Conservation (phyloP, 2,888 invertebrate genomes). For the Drosophila gaucha region DNA sequence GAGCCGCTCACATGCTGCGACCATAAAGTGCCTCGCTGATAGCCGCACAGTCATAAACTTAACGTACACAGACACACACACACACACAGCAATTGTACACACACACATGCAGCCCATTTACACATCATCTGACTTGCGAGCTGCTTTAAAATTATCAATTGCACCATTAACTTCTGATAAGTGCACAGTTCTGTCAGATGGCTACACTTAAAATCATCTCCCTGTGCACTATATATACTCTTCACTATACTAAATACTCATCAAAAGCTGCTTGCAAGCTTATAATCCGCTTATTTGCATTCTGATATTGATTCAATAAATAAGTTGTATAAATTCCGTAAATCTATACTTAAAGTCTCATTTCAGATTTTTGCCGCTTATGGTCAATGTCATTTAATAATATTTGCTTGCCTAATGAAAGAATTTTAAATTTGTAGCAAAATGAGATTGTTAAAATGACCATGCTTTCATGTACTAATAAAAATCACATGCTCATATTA, state of each 20-base stretch:
- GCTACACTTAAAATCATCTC: slow-evolving; percentile 16
- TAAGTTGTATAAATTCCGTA: neutral
- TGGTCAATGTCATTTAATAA: slow-evolving; percentile 20
- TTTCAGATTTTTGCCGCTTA: neutral
- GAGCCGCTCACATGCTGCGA: slow-evolving; percentile 56
- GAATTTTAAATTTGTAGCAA: too few species aligned
- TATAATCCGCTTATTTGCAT: slow-evolving; percentile 13
- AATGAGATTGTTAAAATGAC: too few species aligned
- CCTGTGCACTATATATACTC: slow-evolving; percentile 6
- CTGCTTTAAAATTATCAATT: slow-evolving; percentile 64
- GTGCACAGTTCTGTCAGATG: slow-evolving; percentile 23
- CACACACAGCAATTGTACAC: slow-evolving; percentile 4
- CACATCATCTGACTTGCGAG: slow-evolving; percentile 70
- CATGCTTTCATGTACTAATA: too few species aligned
- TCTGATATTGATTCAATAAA: slow-evolving; percentile 11
- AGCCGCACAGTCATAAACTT: slow-evolving; percentile 48
- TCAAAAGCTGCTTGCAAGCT: too few species aligned
- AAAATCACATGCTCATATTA: too few species aligned
- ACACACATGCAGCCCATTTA: slow-evolving; percentile 38
- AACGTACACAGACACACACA: slow-evolving; percentile 21
- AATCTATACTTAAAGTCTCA: slow-evolving; percentile 1
- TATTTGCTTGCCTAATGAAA: slow-evolving; percentile 3
- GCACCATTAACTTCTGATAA: slow-evolving; percentile 66
- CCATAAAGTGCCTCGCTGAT: slow-evolving; percentile 56
- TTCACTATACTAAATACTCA: slow-evolving; percentile 9